Base-by-base conservation (phyloP, 2,797 vertebrate genomes). In the Enoplosus armatus region DNA sequence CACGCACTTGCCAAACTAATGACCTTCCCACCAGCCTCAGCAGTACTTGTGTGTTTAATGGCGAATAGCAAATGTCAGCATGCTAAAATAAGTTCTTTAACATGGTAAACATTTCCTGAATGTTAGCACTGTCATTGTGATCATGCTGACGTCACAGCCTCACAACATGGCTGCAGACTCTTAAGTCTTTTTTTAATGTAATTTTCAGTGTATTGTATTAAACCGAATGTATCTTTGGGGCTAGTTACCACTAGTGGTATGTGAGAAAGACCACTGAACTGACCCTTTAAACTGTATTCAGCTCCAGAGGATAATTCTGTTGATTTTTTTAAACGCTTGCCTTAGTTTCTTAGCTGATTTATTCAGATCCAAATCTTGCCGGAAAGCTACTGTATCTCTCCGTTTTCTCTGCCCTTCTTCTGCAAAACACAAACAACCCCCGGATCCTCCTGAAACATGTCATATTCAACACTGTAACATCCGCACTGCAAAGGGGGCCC, bases 341-440 rank as follows among this genome's bases (percentile, higher is more conserved):
- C n/a, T n/a, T n/a, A n/a, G n/a, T n/a, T n/a, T n/a, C n/a, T n/a
- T n/a, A n/a, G n/a, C 59, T 10, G 4, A 33, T 64, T 65, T 29
- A 62, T 63, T 33, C 72, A 47, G 45, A 56, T 41, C 31, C 39
- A 61, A 33, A 20, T 59, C 43, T 48, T 24, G 14, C 41, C 35
- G 56, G 22, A 60, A 24, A 35, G 14, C 54, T 16, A n/a, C 43
- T 20, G 6, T n/a, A 1, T 47, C n/a, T 29, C n/a, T 58, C 2
- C 11, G 4, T 47, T 37, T 59, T n/a, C 4, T 33, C 31, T 33
- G 6, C 22, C 63, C 20, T 31, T 45, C 27, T 39, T 45, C 27
- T 39, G 63, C 56, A 31, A 73, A 75, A 62, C 47, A 18, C 15
- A 62, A 58, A 63, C 29, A 64, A 1, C 26, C 43, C 1, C 8